Conservation (phyloP, 2,113 vertebrate species). For the Myiozetetes cayanensis region DNA sequence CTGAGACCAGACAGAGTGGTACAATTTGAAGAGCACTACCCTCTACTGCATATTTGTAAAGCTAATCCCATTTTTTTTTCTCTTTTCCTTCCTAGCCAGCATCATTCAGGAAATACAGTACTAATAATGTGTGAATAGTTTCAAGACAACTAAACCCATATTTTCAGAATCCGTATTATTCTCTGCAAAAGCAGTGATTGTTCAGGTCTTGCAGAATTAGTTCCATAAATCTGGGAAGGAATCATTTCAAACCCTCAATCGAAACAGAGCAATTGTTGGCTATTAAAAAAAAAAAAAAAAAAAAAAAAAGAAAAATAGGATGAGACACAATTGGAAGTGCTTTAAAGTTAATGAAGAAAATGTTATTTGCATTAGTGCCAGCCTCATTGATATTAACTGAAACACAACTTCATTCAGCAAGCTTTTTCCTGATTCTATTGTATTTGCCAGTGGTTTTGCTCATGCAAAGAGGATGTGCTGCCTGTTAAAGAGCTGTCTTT, state of each 20-base stretch:
- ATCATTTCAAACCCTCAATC: neutral
- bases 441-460: neutral
- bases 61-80: neutral
- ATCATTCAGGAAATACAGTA: neutral
- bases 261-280: neutral
- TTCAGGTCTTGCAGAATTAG: conserved; percentile 51
- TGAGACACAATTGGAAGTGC: conserved; percentile 10
- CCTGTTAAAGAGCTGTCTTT: neutral
- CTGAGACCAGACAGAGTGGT: neutral
- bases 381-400: neutral
- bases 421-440: neutral
- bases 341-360: conserved; percentile 34
- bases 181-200: conserved; percentile 34
- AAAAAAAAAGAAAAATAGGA: conserved; percentile 8
- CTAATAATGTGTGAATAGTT: neutral
- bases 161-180: conserved; percentile 30
- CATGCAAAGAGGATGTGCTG: neutral
- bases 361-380: neutral
- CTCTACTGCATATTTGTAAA: neutral
- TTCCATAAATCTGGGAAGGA: conserved; percentile 26
- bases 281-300: neutral
- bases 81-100: neutral
- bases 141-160: conserved; percentile 16
- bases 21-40: neutral
- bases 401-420: neutral